Base-by-base conservation (phyloP, 1,140 invertebrate species). In the Drosophila watanabei region DNA sequence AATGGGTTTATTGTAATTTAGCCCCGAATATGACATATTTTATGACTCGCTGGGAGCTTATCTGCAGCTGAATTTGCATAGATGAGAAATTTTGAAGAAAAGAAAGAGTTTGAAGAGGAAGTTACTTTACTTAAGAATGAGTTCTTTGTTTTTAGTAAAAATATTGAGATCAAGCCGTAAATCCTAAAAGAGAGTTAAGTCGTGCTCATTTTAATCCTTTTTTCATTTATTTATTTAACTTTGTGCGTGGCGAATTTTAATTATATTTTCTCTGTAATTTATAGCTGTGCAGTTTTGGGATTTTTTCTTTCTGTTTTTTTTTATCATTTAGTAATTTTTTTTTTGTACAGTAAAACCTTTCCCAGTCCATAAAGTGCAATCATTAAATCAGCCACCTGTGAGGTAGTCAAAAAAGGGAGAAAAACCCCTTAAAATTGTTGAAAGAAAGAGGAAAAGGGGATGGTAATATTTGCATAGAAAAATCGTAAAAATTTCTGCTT, bases 11-110 rank as follows among this genome's bases (percentile, higher is more conserved):
- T 86, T 83, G 60, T 77, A 75, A 88, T 91, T 86, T 61, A 60
- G 69, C 13, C 48, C 46, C 70, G 71, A 80, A 86, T 89, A 80
- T 81, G 84, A 79, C 89, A 89, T 89, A 92, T 92, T 92, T 91
- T 86, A 92, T 79, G 69, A 73, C 84, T 85, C 73, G 61, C 57
- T 72, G 72, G 32, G 64, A 63, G 41, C 71, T 88, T 84, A 80
- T 82, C 75, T 18, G 20, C 45, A n/a, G n/a, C 16, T 35, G 20
- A 37, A 79, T 71, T 69, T 48, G 65, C 59, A 64, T 71, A 20
- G 45, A 5, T 18, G 7, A 18, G 18, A 39, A 48, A 64, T 10
- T 35, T 24, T 28, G n/a, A n/a, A 3, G 9, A 14, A 41, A 30
- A 13, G 5, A 30, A 16, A 32, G 18, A 13, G 5, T 5, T 28